These are phyloP conservation scores for Hippocampus mohnikei DNA, from an alignment of 2,113 vertebrate species.

Conservation along the genomic window DNA sequence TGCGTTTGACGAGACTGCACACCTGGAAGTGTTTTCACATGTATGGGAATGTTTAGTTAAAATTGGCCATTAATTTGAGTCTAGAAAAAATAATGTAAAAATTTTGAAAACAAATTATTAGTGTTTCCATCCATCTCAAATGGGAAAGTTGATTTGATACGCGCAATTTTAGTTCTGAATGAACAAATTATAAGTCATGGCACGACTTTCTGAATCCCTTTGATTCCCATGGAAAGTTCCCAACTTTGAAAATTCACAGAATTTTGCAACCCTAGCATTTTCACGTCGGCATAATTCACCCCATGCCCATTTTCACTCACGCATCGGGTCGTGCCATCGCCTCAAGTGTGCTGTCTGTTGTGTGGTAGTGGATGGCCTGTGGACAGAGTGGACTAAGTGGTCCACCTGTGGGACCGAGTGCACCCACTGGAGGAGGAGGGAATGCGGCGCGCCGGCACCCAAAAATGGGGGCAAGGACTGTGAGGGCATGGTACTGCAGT, in stretches of 20 bases:
- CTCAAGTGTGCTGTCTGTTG: conserved; percentile 53
- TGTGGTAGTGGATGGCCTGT: conserved; percentile 90
- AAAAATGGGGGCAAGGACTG: conserved; percentile 97
- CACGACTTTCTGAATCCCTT: too few relatives aligned
- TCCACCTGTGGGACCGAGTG: conserved; percentile 96
- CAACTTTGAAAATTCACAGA: neutral
- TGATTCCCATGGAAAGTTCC: neutral
- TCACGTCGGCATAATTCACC: conserved; percentile 45
- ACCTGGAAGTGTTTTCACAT: too few relatives aligned
- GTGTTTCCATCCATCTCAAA: too few relatives aligned
- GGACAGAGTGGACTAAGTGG: conserved; percentile 99
- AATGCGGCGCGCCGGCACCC: conserved; percentile 85
- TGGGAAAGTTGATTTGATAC: too few relatives aligned
- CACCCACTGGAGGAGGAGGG: conserved; percentile 93
- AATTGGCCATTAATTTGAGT: too few relatives aligned
- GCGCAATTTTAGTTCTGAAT: too few relatives aligned
- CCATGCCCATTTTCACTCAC: conserved; percentile 25
- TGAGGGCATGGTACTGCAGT: conserved; percentile 90
- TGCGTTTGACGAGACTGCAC: too few relatives aligned
- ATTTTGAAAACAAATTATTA: too few relatives aligned
- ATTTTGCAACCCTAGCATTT: conserved; percentile 6
- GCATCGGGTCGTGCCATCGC: conserved; percentile 28
- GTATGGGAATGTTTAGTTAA: too few relatives aligned
- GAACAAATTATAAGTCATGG: too few relatives aligned
- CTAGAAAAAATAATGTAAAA: too few relatives aligned